Evolutionary conservation across 2,797 vertebrate genomes (phyloP).

Genomic region (Periparus ater): DNA sequence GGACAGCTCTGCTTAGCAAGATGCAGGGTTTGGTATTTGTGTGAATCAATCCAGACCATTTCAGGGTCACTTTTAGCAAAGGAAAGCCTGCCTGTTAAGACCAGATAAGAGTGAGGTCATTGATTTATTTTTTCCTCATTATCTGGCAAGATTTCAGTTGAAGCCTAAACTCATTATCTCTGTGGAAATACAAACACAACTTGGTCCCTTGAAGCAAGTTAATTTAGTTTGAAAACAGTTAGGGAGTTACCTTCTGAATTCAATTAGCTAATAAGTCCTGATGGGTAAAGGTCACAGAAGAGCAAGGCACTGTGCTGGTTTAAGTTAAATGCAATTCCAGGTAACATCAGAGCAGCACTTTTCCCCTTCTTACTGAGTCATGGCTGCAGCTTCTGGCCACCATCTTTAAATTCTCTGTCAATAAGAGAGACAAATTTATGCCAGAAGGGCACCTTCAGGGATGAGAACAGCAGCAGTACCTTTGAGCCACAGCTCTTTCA

Average conservation of each 20-base stretch:
- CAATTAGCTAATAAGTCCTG: slow-evolving; percentile 61
- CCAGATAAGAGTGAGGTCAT: slow-evolving; percentile 72
- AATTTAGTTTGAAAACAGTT: slow-evolving; percentile 70
- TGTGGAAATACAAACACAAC: slow-evolving; percentile 68
- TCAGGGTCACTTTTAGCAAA: slow-evolving; percentile 65
- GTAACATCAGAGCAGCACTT: not conserved
- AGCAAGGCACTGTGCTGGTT: not conserved
- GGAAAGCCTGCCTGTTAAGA: slow-evolving; percentile 68
- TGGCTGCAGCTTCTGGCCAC: not conserved
- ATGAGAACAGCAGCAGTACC: not conserved
- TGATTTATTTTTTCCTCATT: slow-evolving; percentile 65
- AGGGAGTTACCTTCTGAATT: slow-evolving; percentile 63
- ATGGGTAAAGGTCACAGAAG: slow-evolving; percentile 51
- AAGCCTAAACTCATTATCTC: slow-evolving; percentile 69
- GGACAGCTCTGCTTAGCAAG: not conserved
- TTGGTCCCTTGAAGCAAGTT: slow-evolving; percentile 64
- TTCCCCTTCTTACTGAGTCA: not conserved
- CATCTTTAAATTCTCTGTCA: not conserved
- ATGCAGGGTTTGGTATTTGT: not conserved
- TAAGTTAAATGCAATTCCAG: slow-evolving; percentile 33
- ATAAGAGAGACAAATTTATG: not conserved
- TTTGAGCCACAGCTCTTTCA: not conserved
- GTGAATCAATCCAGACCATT: slow-evolving; percentile 48
- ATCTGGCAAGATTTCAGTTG: slow-evolving; percentile 59
- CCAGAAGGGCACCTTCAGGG: not conserved